Percentiles rank a stretch among this genome's conserved stretches.
These are phyloP conservation scores for Trematomus loennbergii DNA, from an alignment of 2,113 vertebrate genomes.

Conservation along the genomic window DNA sequence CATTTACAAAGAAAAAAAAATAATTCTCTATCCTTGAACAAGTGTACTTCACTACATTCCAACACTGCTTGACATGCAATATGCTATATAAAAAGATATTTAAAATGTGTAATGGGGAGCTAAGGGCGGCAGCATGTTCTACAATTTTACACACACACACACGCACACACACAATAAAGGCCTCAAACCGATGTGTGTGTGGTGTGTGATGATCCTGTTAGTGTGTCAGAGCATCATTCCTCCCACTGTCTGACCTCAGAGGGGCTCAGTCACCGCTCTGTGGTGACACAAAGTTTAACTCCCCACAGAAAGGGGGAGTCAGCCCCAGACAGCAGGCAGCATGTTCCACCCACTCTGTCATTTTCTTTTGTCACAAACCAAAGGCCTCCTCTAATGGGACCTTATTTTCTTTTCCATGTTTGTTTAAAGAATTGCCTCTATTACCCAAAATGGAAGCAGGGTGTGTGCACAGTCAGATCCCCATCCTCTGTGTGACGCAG, in stretches of 20 bases:
- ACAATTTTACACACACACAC: too few relatives aligned
- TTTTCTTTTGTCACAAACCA: conserved; percentile 57
- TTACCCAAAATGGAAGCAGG: conserved; percentile 28
- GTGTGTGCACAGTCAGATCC: conserved; percentile 47
- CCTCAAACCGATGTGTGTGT: conserved; percentile 27
- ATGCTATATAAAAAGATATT: too few relatives aligned
- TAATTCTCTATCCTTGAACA: too few relatives aligned
- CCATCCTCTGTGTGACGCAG: conserved; percentile 62
- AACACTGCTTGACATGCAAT: too few relatives aligned
- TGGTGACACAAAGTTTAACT: conserved; percentile 18
- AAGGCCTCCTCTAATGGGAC: conserved; percentile 25
- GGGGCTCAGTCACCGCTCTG: conserved; percentile 38
- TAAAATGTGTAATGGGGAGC: too few relatives aligned
- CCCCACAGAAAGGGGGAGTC: conserved; percentile 12
- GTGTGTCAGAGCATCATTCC: conserved; percentile 49
- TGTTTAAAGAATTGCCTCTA: conserved; percentile 22
- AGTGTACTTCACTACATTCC: too few relatives aligned
- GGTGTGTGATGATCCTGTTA: conserved; percentile 42
- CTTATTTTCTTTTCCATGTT: conserved; percentile 64
- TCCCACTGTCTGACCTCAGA: conserved; percentile 50
- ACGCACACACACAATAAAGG: conserved; percentile 17
- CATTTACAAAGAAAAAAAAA: too few relatives aligned
- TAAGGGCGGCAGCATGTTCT: too few relatives aligned
- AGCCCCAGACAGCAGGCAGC: conserved; percentile 24
- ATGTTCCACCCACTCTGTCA: conserved; percentile 61